A percentile compares a stretch with the other conserved stretches of the same genome.
Conservation (phyloP, 23 tunicate genomes). For the Trididemnum clinides region DNA sequence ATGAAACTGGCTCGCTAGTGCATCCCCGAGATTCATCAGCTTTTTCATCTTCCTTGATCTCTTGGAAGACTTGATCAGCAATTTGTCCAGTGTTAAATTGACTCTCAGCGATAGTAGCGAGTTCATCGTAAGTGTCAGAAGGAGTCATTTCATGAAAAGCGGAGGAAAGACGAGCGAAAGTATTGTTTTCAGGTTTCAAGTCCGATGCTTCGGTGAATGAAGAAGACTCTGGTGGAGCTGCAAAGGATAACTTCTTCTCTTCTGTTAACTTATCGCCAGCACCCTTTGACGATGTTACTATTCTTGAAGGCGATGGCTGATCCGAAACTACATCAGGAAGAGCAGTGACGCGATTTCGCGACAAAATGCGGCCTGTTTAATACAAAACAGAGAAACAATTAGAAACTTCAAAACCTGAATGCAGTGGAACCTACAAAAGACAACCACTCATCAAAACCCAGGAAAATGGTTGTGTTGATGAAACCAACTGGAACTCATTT, state of each 20-base stretch:
- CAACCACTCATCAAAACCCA: too few relatives aligned
- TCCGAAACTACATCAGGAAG: slow-evolving; percentile 1
- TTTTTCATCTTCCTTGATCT: neutral
- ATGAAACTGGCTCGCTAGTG: neutral
- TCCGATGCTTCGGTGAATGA: neutral
- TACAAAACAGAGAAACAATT: too few relatives aligned
- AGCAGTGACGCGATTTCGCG: neutral
- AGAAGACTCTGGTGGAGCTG: neutral
- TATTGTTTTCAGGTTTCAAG: neutral
- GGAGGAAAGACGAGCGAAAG: slow-evolving; percentile 45
- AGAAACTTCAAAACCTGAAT: too few relatives aligned
- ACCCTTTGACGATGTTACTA: neutral
- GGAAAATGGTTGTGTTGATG: too few relatives aligned
- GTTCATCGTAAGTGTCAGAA: slow-evolving; percentile 61
- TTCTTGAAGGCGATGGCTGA: neutral
- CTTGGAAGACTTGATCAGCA: neutral
- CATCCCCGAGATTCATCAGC: neutral
- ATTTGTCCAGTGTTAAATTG: slow-evolving; percentile 31
- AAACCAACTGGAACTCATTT: too few relatives aligned
- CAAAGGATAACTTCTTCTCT: neutral
- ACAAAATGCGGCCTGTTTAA: too few relatives aligned
- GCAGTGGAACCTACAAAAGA: too few relatives aligned
- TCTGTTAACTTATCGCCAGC: neutral
- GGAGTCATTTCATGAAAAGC: slow-evolving; percentile 71
- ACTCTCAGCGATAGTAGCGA: slow-evolving; percentile 66